phyloP scores from a whole-genome alignment of 2,888 invertebrate genomes.

The Pasiphila rectangulata region DNA sequence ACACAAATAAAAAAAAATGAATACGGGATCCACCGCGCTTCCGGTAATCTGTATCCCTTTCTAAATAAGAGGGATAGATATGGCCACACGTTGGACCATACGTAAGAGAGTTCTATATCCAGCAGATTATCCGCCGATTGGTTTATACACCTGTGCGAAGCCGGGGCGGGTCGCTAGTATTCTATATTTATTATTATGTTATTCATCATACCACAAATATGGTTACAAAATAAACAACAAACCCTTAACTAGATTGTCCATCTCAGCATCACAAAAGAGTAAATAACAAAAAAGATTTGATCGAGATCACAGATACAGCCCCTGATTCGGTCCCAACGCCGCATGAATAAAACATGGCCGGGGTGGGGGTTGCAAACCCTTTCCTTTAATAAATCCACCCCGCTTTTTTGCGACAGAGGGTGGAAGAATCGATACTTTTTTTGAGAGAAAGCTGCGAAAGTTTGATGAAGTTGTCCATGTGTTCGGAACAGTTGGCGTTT shows the following conservation, averaged over 20 bases:
- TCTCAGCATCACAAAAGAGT: slow-evolving; percentile 36
- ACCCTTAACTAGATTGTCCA: slow-evolving; percentile 8
- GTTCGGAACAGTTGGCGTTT: slow-evolving; percentile 13
- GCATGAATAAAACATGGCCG: slow-evolving; percentile 74
- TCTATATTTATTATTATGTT: no score
- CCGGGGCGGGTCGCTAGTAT: no score
- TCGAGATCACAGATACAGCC: slow-evolving; percentile 52
- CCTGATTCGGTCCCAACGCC: slow-evolving; percentile 59
- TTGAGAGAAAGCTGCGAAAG: slow-evolving; percentile 32
- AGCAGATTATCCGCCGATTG: no score
- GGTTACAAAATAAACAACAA: neutral
- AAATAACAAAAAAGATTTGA: slow-evolving; percentile 60
- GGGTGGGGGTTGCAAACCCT: slow-evolving; percentile 57
- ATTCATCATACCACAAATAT: no score
- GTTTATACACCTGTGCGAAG: no score
- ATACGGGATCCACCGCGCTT: no score
- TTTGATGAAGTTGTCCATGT: slow-evolving; percentile 11
- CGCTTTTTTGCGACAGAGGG: slow-evolving; percentile 65
- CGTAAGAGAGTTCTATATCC: no score
- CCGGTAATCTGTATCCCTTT: no score
- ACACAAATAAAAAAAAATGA: no score
- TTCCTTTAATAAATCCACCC: slow-evolving; percentile 67
- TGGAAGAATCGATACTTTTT: slow-evolving; percentile 55
- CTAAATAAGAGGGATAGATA: no score
- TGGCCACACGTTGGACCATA: no score